A percentile compares a stretch with the other conserved stretches of the same genome.
phyloP scores from a whole-genome alignment of 2,888 invertebrate species.

The Philhelius pedissequus region DNA sequence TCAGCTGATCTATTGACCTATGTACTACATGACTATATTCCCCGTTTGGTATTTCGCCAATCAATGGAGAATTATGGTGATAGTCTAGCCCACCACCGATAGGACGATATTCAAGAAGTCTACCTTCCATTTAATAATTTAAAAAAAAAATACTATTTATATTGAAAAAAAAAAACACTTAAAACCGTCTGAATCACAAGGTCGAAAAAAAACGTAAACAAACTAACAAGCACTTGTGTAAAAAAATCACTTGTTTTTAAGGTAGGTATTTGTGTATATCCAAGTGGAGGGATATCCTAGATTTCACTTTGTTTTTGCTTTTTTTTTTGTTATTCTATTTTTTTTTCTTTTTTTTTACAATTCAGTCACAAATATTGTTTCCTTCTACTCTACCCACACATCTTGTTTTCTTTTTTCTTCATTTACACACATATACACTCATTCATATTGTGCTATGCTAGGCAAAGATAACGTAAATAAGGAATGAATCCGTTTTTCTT shows the following conservation, averaged over 20 bases:
- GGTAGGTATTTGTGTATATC: constrained; percentile 70
- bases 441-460: constrained; percentile 39
- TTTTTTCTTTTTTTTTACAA: constrained; percentile 55
- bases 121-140: constrained; percentile 79
- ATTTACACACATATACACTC: constrained; percentile 45
- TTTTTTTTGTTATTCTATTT: constrained; percentile 44
- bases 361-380: constrained; percentile 60
- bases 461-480: constrained; percentile 48
- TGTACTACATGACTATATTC: constrained; percentile 84
- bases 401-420: constrained; percentile 48
- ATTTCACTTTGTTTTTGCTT: constrained; percentile 69
- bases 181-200: constrained; percentile 32
- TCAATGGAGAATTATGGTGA: constrained; percentile 83
- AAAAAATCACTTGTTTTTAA: constrained; percentile 48
- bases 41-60: constrained; percentile 84
- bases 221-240: constrained; percentile 63
- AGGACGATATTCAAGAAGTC: constrained; percentile 81
- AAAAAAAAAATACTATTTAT: constrained; percentile 13
- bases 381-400: constrained; percentile 59
- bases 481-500: constrained; percentile 56
- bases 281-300: constrained; percentile 71
- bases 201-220: constrained; percentile 67
- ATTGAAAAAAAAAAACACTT: constrained; percentile 5
- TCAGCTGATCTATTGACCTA: constrained; percentile 83
- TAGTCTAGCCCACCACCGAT: constrained; percentile 83